Evolutionary conservation across 1,140 invertebrate species (phyloP).

Genomic region (Sycophaga agraensis): DNA sequence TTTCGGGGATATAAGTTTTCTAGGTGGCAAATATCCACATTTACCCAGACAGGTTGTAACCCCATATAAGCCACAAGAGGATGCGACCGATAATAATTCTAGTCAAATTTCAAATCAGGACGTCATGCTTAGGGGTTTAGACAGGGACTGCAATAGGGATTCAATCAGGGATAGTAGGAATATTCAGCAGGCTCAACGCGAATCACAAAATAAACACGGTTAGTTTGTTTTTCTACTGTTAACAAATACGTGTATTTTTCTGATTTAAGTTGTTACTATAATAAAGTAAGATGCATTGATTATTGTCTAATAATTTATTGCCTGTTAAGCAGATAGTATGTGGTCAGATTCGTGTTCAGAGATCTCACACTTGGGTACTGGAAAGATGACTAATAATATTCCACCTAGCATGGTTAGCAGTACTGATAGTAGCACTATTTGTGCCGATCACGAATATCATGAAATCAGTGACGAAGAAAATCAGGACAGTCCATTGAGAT

Average conservation of each 20-base stretch:
- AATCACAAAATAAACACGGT: slow-evolving; percentile 49
- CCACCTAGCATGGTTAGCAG: slow-evolving; percentile 38
- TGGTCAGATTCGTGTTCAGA: slow-evolving; percentile 52
- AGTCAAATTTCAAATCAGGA: slow-evolving; percentile 49
- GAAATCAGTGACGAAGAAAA: slow-evolving; percentile 89
- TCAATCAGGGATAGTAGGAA: slow-evolving; percentile 40
- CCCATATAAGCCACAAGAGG: slow-evolving; percentile 84
- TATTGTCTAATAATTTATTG: no score
- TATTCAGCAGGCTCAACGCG: slow-evolving; percentile 36
- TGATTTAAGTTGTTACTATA: no score
- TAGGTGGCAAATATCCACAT: slow-evolving; percentile 75
- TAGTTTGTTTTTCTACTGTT: background rate
- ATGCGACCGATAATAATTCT: slow-evolving; percentile 57
- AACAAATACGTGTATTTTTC: no score
- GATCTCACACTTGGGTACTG: slow-evolving; percentile 41
- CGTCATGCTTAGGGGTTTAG: slow-evolving; percentile 10
- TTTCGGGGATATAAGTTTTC: slow-evolving; percentile 91
- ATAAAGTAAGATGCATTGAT: no score
- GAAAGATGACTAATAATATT: slow-evolving; percentile 39
- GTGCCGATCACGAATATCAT: slow-evolving; percentile 81
- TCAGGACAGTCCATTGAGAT: slow-evolving; percentile 53
- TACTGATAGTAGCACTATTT: slow-evolving; percentile 38
- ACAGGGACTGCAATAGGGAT: slow-evolving; percentile 53
- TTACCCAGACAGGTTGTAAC: slow-evolving; percentile 83
- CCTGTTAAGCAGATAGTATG: slow-evolving; percentile 47